A percentile compares a stretch with the other conserved stretches of the same genome.
These are phyloP conservation scores for Rutilus rutilus DNA, from an alignment of 2,113 vertebrate species.

Conservation along the genomic window DNA sequence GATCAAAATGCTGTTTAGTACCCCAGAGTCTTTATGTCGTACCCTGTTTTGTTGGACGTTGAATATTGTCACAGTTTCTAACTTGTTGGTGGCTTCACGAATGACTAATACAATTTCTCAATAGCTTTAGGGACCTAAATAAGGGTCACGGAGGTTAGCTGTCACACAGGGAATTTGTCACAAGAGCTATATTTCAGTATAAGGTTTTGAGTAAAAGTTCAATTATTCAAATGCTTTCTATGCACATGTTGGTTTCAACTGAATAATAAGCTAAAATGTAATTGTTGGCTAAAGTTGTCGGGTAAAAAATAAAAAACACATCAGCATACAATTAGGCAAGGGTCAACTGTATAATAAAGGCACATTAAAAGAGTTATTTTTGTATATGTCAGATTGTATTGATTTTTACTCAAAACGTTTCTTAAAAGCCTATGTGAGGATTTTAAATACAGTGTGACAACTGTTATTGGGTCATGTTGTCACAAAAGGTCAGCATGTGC, in stretches of 20 bases:
- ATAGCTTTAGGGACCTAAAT: constrained; percentile 15
- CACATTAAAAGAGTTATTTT: neutral
- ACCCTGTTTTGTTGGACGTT: neutral
- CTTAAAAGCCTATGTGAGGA: neutral
- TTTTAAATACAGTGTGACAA: neutral
- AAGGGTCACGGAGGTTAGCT: neutral
- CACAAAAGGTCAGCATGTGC: neutral
- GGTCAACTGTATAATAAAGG: neutral
- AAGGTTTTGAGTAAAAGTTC: neutral
- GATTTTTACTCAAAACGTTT: neutral
- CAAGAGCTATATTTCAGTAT: constrained; percentile 11
- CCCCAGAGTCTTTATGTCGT: neutral
- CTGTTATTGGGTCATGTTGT: neutral
- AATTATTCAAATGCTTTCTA: neutral
- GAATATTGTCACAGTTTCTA: constrained; percentile 11
- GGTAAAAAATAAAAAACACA: neutral
- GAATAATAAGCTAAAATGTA: neutral
- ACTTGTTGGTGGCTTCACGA: constrained; percentile 9
- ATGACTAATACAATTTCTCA: constrained; percentile 1
- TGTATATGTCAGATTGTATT: neutral
- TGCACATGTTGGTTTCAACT: neutral
- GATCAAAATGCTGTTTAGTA: constrained; percentile 10
- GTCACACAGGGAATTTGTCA: neutral
- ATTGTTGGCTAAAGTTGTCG: neutral
- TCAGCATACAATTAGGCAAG: neutral